phyloP scores from a whole-genome alignment of 1,140 invertebrate species.

The Leptopilina clavipes region DNA sequence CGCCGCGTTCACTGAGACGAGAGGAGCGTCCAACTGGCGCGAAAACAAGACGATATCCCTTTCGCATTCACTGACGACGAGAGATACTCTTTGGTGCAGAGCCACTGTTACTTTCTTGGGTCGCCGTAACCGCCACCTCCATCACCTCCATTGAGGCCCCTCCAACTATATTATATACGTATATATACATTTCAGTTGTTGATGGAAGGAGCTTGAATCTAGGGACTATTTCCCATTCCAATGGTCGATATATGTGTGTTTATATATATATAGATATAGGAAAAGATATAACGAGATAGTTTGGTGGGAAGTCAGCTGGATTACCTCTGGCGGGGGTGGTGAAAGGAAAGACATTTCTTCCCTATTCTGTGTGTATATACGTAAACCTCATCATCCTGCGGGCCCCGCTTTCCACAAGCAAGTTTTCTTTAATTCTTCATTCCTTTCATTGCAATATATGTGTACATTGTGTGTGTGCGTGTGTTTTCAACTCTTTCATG shows the following conservation, averaged over 20 bases:
- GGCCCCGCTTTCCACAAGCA: not conserved
- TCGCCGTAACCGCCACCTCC: slow-evolving; percentile 62
- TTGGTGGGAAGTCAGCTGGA: not conserved
- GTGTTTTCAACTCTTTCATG: slow-evolving; percentile 7
- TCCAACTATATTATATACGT: no score
- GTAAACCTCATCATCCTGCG: slow-evolving; percentile 2
- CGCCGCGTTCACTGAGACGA: slow-evolving; percentile 55
- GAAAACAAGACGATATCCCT: slow-evolving; percentile 44
- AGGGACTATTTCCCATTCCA: slow-evolving; percentile 51
- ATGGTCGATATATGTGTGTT: not conserved
- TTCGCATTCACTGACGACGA: slow-evolving; percentile 50
- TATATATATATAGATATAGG: not conserved
- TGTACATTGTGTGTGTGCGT: not conserved
- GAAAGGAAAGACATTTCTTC: slow-evolving; percentile 72
- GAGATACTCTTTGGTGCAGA: slow-evolving; percentile 46
- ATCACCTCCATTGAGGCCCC: slow-evolving; percentile 47
- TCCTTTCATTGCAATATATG: slow-evolving; percentile 10
- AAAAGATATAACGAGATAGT: slow-evolving; percentile 28
- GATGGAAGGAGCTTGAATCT: slow-evolving; percentile 40
- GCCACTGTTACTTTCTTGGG: slow-evolving; percentile 73
- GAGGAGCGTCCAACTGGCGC: slow-evolving; percentile 55
- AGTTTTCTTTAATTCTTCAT: slow-evolving; percentile 1
- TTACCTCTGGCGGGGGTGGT: slow-evolving; percentile 58
- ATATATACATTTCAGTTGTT: slow-evolving; percentile 3
- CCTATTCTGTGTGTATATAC: slow-evolving; percentile 20